Evolutionary conservation across 1,140 invertebrate species (phyloP), one percentile per base, ranked within the genome.

Genomic region (Riptortus pedestris): DNA sequence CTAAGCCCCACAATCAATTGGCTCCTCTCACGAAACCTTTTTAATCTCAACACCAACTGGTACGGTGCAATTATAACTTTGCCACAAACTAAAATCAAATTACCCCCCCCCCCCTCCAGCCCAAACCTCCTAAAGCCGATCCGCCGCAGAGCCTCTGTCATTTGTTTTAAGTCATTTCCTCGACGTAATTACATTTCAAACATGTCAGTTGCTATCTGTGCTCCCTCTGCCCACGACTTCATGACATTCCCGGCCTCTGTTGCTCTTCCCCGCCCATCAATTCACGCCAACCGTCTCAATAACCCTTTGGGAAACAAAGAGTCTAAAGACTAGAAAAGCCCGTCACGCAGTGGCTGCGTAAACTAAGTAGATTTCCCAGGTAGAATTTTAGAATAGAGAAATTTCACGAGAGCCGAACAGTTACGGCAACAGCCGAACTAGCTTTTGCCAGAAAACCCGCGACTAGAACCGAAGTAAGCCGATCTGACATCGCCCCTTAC

Each of bases 31-130:
- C 57, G 57, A 59, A 59, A 59, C 1, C 57, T 59, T 59, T 59
- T 59, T 59, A 59, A 59, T 59, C 57, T 29, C 24, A 33, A 59
- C 57, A 29, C 57, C 57, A 59, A 59, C 57, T 59, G 57, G 57
- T 59, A 59, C 57, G 22, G 57, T 33, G 22, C 57, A 59, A 59
- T 59, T 59, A 59, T 59, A 59, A 59, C 57, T 59, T 59, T 59
- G 22, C 57, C 57, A 59, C 57, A 27, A 59, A 59, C 24, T 59
- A 59, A 59, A 59, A 59, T 59, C 57, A 59, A 59, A 59, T 59
- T 59, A 59, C 51, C 16, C 51, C 14, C 14, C 24, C 14, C 24
- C 43, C 43, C 2, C 14, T 18, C 43, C 14, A 45, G 18, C 43
- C 43, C 43, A n/a, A n/a, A n/a, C n/a, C n/a, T n/a, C n/a, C n/a